Conservation (phyloP, 2,888 invertebrate genomes). For the Sphecodes monilicornis region DNA sequence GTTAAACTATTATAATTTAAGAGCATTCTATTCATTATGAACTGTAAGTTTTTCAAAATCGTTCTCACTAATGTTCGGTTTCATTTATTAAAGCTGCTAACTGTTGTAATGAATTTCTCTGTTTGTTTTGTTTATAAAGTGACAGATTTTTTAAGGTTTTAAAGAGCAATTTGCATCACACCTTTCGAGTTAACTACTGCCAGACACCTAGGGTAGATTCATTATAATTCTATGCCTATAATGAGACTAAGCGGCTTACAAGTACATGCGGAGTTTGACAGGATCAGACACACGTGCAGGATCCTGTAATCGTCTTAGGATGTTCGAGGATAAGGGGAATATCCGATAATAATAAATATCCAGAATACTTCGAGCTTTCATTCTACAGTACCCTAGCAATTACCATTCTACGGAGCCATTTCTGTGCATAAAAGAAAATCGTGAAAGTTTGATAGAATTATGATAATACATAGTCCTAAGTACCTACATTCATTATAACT, state of each 20-base stretch:
- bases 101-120: background rate
- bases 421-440: background rate
- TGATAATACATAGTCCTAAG: background rate
- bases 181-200: conserved; percentile 28
- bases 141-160: conserved; percentile 44
- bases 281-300: conserved; percentile 66
- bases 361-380: conserved; percentile 24
- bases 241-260: conserved; percentile 80
- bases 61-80: background rate
- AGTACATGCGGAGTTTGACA: conserved; percentile 68
- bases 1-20: too few relatives aligned
- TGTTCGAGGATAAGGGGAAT: conserved; percentile 65
- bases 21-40: background rate
- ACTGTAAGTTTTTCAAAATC: background rate
- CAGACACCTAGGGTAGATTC: conserved; percentile 65
- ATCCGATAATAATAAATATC: conserved; percentile 57
- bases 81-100: background rate
- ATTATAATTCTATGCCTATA: conserved; percentile 80
- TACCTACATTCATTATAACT: background rate
- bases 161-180: conserved; percentile 42
- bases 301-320: conserved; percentile 72
- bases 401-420: background rate
- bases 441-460: background rate
- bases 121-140: conserved; percentile 32
- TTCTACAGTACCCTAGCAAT: background rate